Percentiles rank a stretch among this genome's conserved stretches.
Evolutionary conservation across 2,797 vertebrate genomes (phyloP).

Genomic region (Hirundo rustica): DNA sequence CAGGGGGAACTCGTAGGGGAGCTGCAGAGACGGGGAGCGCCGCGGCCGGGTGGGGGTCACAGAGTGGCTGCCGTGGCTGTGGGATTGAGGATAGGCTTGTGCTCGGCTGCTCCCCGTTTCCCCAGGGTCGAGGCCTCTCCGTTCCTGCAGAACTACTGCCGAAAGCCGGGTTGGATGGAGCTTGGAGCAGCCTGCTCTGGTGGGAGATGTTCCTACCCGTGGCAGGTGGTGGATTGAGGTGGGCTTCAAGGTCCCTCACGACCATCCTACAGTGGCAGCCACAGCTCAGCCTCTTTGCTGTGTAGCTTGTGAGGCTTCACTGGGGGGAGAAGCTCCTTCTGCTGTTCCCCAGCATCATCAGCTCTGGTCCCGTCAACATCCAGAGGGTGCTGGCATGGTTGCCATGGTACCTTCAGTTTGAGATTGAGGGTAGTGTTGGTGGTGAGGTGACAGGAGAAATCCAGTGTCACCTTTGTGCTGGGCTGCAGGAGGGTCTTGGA

Average conservation of each 20-base stretch:
- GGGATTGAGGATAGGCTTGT: accelerated
- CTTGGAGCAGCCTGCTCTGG: not conserved
- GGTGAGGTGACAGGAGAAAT: not conserved
- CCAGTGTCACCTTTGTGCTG: not conserved
- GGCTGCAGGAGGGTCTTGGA: not conserved
- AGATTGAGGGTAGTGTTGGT: not conserved
- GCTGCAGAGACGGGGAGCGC: no score
- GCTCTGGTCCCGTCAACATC: accelerated
- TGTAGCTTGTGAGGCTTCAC: not conserved
- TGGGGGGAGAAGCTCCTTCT: accelerated
- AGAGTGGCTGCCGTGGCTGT: not conserved
- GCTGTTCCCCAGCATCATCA: not conserved
- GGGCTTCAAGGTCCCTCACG: not conserved
- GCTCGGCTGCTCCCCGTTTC: no score
- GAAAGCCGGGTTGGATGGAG: accelerated
- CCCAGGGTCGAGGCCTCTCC: accelerated
- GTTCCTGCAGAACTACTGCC: not conserved
- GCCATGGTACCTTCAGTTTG: accelerated
- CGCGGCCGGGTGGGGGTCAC: not conserved
- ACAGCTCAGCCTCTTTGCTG: accelerated
- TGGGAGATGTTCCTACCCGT: not conserved
- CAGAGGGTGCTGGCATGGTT: not conserved
- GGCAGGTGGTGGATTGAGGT: no score
- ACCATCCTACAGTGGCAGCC: not conserved
- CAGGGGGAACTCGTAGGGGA: accelerated